Base-by-base conservation (phyloP, 2,888 invertebrate genomes). In the Tuberolachnus salignus region DNA sequence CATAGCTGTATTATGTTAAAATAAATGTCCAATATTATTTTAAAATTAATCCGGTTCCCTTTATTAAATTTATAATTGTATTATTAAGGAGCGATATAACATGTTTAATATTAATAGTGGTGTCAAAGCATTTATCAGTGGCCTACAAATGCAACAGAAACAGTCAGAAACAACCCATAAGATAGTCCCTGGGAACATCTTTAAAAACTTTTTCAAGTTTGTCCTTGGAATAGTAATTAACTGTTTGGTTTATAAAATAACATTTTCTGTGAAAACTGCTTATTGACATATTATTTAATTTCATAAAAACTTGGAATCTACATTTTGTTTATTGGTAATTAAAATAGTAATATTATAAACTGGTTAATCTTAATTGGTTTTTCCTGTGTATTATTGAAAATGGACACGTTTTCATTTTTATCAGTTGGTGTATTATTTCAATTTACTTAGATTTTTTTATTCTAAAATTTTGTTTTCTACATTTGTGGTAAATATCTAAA, bases 201-300 rank as follows among this genome's bases (percentile, higher is more conserved):
- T 95, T 91, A 95, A 95, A 90, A 95, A 94, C 89, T 94, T 95
- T 89, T 95, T 95, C 92, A 95, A 95, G 95, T 95, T 94, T 90
- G 88, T 84, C 82, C 78, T 78, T 69, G 82, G 82, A 83, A 82
- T 81, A 82, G 83, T 83, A 84, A 83, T 82, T 82, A 42, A 82
- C 83, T 82, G 82, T 82, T 82, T 82, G 83, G 81, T 82, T 73
- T 74, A 82, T 81, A 61, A 57, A 83, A 64, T 64, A 69, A 61
- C 67, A 75, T 34, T 59, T 75, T 66, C 44, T 66, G 46, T 57
- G 44, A 44, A 51, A 66, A 46, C 13, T 34, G 66, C 75, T 75
- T 75, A 55, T 55, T 75, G n/a, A 57, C 46, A 57, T 19, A n/a
- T 34, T 34, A 21, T 49, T 69, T 42, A 53, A 42, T 44, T 34